Conservation (phyloP, 2,888 invertebrate genomes). For the Xanthorhoe designata region DNA sequence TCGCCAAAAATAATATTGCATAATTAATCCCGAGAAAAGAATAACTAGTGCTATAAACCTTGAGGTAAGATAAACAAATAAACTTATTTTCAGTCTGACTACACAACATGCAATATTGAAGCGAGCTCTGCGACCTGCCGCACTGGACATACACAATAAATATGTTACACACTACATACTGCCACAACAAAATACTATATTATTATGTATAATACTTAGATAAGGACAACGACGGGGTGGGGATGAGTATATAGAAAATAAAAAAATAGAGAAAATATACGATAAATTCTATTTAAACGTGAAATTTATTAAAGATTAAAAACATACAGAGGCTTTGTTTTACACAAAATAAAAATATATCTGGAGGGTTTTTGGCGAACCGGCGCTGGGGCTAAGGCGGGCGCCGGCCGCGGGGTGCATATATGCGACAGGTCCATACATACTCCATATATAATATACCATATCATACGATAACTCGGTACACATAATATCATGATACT, state of each 20-base stretch:
- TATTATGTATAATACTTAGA: conserved; percentile 71
- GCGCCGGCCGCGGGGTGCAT: conserved; percentile 54
- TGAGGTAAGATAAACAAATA: conserved; percentile 81
- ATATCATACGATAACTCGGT: conserved; percentile 80
- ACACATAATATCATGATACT: conserved; percentile 80
- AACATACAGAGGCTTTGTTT: conserved; percentile 83
- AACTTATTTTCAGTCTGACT: conserved; percentile 73
- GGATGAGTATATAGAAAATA: conserved; percentile 76
- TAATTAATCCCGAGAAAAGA: conserved; percentile 65
- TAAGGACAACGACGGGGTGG: conserved; percentile 73
- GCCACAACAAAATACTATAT: conserved; percentile 80
- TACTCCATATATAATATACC: conserved; percentile 83
- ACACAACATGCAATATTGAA: conserved; percentile 81
- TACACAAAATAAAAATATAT: conserved; percentile 85
- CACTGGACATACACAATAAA: conserved; percentile 68
- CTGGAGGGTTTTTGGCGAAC: conserved; percentile 71
- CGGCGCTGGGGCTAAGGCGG: conserved; percentile 58
- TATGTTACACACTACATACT: conserved; percentile 72
- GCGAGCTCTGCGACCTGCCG: conserved; percentile 73
- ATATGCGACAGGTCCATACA: conserved; percentile 82
- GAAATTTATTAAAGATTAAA: conserved; percentile 85
- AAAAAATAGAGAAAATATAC: conserved; percentile 83
- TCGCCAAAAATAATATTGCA: conserved; percentile 70
- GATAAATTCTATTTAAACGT: conserved; percentile 84
- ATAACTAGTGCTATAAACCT: conserved; percentile 70